Evolutionary conservation across 1,140 invertebrate species (phyloP).

Genomic region (Oppia nitens): DNA sequence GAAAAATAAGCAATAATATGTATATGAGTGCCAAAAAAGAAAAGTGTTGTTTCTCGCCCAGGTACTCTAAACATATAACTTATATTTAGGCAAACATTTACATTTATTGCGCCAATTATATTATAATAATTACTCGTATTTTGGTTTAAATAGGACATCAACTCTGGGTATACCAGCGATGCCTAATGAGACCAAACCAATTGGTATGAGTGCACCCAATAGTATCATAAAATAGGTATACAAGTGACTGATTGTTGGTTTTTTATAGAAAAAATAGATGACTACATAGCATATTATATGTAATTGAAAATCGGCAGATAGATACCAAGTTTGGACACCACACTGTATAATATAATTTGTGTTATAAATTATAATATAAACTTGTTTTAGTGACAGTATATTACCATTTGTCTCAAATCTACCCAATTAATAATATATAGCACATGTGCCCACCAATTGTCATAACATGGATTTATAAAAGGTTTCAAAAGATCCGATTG

Average conservation of each 20-base stretch:
- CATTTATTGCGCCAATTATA: not conserved
- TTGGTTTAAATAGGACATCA: not conserved
- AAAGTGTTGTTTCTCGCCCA: not conserved
- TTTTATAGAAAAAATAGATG: conserved; percentile 8
- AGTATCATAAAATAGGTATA: not conserved
- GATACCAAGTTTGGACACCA: conserved; percentile 15
- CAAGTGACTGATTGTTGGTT: conserved; percentile 2
- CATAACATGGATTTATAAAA: conserved; percentile 12
- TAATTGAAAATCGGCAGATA: conserved; percentile 17
- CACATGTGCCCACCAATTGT: conserved; percentile 16
- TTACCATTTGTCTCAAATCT: conserved; percentile 12
- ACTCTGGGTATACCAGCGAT: not conserved
- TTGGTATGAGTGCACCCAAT: not conserved
- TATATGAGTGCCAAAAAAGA: not conserved
- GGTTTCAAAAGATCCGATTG: conserved; percentile 15
- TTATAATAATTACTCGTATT: not conserved
- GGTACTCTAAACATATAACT: conserved; percentile 3
- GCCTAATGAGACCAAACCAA: not conserved
- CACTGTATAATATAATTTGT: conserved; percentile 17
- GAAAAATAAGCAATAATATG: conserved; percentile 6
- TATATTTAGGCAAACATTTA: not conserved
- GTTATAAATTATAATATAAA: too few species aligned
- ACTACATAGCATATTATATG: conserved; percentile 11
- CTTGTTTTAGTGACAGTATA: not conserved
- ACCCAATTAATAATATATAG: conserved; percentile 18